These are phyloP conservation scores for Stenodema calcarata DNA, from an alignment of 2,888 invertebrate genomes.

Conservation along the genomic window DNA sequence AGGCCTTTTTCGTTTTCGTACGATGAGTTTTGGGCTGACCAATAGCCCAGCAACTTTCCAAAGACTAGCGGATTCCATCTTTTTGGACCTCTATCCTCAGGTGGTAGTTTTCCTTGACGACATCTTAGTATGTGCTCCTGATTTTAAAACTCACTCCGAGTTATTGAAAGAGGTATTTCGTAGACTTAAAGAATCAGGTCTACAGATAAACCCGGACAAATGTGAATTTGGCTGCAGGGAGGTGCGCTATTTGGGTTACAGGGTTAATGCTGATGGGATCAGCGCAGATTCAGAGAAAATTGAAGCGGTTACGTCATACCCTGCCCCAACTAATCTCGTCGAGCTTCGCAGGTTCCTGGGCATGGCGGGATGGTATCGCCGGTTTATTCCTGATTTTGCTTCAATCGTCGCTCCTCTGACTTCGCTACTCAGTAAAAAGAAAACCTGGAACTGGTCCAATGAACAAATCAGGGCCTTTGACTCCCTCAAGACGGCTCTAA, in stretches of 20 bases:
- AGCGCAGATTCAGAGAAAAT: background rate
- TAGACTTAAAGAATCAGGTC: background rate
- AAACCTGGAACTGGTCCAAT: constrained; percentile 33
- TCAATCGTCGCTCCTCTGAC: constrained; percentile 54
- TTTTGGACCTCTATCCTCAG: no score
- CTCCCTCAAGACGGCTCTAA: constrained; percentile 38
- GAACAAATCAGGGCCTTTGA: constrained; percentile 44
- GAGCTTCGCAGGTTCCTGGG: constrained; percentile 44
- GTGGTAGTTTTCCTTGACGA: no score
- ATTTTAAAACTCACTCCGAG: background rate
- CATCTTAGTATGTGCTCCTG: background rate
- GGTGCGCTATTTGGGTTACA: constrained; percentile 39
- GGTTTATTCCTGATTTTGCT: constrained; percentile 56
- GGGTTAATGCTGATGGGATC: no score
- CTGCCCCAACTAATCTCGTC: background rate
- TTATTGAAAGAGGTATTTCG: background rate
- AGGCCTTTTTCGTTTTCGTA: constrained; percentile 57
- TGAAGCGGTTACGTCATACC: background rate
- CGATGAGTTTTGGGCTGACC: constrained; percentile 6
- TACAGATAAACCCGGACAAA: constrained; percentile 22
- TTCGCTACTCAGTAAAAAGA: constrained; percentile 51
- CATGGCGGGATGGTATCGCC: constrained; percentile 36
- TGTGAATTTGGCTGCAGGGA: constrained; percentile 35
- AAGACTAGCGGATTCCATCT: no score
- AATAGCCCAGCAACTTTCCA: no score